Evolutionary conservation across 2,797 vertebrate species (phyloP).

Genomic region (Clarias pachynema): DNA sequence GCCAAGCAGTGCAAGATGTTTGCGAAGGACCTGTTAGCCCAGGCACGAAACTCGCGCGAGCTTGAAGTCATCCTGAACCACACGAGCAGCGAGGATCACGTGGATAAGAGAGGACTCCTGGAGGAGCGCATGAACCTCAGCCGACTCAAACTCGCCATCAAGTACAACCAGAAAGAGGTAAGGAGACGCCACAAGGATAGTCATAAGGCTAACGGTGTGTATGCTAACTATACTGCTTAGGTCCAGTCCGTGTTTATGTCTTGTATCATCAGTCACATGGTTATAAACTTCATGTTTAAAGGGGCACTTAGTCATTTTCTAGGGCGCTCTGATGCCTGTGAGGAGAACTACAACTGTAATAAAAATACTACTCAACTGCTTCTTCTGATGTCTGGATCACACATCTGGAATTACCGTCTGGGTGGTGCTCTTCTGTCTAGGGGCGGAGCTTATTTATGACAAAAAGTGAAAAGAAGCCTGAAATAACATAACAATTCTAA

Average conservation of each 20-base stretch:
- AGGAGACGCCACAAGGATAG: constrained; percentile 15
- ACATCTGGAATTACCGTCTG: neutral
- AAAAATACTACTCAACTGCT: neutral
- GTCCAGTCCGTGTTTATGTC: neutral
- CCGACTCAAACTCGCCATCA: constrained; percentile 96
- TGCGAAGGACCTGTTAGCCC: constrained; percentile 97
- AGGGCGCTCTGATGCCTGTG: neutral
- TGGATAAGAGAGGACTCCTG: constrained; percentile 91
- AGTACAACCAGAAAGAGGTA: constrained; percentile 99
- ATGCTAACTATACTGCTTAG: neutral
- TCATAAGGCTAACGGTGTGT: neutral
- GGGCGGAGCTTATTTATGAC: neutral
- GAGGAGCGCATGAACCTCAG: constrained; percentile 98
- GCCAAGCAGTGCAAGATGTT: constrained; percentile 98
- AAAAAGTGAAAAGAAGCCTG: neutral
- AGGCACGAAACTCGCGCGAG: constrained; percentile 97
- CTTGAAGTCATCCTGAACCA: constrained; percentile 98
- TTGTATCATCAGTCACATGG: neutral
- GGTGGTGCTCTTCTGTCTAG: neutral
- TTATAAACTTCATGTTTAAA: neutral
- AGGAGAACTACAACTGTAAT: neutral
- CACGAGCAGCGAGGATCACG: constrained; percentile 89
- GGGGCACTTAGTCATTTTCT: neutral
- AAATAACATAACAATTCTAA: neutral
- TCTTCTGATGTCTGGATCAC: neutral